phyloP scores from a whole-genome alignment of 2,113 vertebrate species.

The Panthera leo region DNA sequence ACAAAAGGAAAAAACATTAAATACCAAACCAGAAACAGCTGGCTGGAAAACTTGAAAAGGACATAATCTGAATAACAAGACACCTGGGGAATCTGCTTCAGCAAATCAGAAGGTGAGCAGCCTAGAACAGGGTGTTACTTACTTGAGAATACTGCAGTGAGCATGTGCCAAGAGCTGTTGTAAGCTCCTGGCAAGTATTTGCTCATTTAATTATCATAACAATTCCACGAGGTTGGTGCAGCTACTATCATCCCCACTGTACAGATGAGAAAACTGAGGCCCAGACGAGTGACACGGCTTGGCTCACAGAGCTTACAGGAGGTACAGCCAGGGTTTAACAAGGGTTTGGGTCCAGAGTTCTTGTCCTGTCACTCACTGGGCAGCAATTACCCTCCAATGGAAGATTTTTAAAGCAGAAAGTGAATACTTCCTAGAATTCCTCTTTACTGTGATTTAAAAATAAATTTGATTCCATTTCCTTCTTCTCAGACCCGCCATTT shows the following conservation, averaged over 20 bases:
- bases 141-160: not conserved
- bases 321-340: not conserved
- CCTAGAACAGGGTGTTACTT: not conserved
- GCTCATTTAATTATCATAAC: not conserved
- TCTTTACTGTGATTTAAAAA: not conserved
- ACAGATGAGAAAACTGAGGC: not conserved
- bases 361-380: not conserved
- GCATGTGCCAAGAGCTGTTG: not conserved
- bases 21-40: not conserved
- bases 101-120: not conserved
- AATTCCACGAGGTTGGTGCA: not conserved
- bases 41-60: not conserved
- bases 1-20: not conserved
- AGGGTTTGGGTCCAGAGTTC: not conserved
- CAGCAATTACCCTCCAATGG: not conserved
- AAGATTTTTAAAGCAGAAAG: not conserved
- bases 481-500: not conserved
- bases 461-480: not conserved
- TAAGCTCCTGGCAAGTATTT: not conserved
- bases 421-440: not conserved
- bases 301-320: not conserved
- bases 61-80: not conserved
- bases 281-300: accelerated
- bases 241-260: not conserved
- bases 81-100: not conserved